Percentiles rank a stretch among this genome's conserved stretches.
phyloP scores from a whole-genome alignment of 2,888 invertebrate species.

The Dichetophora obliterata region DNA sequence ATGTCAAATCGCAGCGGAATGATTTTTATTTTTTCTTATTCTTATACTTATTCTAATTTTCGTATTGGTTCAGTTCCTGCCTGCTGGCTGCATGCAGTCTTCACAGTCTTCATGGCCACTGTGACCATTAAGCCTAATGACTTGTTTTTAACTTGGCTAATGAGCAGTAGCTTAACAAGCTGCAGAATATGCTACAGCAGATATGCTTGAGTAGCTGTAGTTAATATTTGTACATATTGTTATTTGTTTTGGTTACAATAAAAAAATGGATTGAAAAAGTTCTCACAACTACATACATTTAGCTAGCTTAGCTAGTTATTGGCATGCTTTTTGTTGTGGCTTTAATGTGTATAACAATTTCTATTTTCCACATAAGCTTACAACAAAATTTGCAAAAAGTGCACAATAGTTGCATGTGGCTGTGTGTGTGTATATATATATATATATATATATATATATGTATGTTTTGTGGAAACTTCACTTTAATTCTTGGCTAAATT shows the following conservation, averaged over 20 bases:
- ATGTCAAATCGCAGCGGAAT: neutral
- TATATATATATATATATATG: too few relatives aligned
- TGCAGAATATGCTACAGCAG: neutral
- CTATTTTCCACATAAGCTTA: neutral
- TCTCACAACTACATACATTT: neutral
- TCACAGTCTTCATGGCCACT: slow-evolving; percentile 26
- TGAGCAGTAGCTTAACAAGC: slow-evolving; percentile 18
- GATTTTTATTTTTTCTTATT: neutral
- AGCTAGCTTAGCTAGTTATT: neutral
- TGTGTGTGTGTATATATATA: neutral
- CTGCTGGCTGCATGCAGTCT: neutral
- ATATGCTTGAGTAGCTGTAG: neutral
- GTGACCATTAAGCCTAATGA: slow-evolving; percentile 35
- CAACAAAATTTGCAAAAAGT: neutral
- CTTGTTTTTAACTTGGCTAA: slow-evolving; percentile 38
- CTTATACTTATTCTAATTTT: slow-evolving; percentile 3
- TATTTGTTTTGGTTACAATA: neutral
- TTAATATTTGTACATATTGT: neutral
- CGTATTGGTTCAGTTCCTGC: neutral
- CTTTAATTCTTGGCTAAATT: neutral
- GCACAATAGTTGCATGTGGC: neutral
- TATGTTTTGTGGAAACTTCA: neutral
- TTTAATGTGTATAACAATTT: neutral
- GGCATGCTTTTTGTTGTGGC: too few relatives aligned
- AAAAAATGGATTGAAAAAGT: neutral